A percentile compares a stretch with the other conserved stretches of the same genome.
These are phyloP conservation scores for Chrysemys picta DNA, from an alignment of 2,113 vertebrate species.

Conservation along the genomic window DNA sequence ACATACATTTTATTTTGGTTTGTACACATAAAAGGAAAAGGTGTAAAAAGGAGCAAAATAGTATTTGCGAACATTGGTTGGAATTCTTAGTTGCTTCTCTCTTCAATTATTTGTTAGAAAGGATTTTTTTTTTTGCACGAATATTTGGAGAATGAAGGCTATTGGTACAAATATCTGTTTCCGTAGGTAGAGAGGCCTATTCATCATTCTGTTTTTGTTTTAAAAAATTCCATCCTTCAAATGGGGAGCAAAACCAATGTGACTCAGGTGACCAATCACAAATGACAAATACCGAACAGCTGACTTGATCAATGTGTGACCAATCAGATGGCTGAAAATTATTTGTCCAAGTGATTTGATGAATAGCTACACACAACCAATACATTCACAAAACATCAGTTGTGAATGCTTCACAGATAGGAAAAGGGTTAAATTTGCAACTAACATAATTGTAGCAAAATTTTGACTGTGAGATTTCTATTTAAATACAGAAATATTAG, in stretches of 20 bases:
- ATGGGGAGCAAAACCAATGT: neutral
- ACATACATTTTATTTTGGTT: neutral
- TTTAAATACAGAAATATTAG: neutral
- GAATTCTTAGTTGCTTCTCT: neutral
- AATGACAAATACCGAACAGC: neutral
- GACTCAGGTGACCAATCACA: neutral
- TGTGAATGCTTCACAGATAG: neutral
- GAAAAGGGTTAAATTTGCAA: neutral
- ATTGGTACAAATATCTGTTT: neutral
- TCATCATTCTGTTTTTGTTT: neutral
- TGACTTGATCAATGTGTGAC: neutral
- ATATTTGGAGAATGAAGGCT: neutral
- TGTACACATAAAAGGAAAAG: neutral
- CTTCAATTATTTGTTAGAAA: neutral
- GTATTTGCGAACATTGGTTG: neutral
- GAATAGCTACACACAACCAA: neutral
- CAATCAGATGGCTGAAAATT: neutral
- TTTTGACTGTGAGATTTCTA: rapidly evolving
- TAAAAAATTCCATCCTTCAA: neutral
- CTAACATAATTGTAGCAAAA: neutral
- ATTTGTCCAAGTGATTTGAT: neutral
- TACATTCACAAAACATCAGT: rapidly evolving
- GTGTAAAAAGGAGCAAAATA: neutral
- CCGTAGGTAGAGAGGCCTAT: neutral
- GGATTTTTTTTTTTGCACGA: neutral